phyloP scores from a whole-genome alignment of 2,113 vertebrate genomes.

The Accipiter cooperii region DNA sequence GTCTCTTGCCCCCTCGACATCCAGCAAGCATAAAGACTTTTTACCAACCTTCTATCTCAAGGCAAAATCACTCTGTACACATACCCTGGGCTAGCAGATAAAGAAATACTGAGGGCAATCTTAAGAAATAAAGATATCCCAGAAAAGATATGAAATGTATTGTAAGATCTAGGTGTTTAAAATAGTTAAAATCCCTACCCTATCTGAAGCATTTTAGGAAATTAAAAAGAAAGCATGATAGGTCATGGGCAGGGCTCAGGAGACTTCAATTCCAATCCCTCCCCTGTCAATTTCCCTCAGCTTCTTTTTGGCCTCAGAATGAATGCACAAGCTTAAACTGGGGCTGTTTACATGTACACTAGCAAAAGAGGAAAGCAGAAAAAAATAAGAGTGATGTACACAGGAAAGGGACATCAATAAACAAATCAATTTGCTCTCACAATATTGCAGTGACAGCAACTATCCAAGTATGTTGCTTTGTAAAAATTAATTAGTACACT shows the following conservation, averaged over 20 bases:
- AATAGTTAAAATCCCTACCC: neutral
- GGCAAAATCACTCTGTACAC: neutral
- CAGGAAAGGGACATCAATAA: neutral
- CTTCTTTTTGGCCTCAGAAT: neutral
- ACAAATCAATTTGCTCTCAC: neutral
- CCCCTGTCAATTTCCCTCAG: neutral
- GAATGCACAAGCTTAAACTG: neutral
- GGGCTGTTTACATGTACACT: neutral
- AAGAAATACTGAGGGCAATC: neutral
- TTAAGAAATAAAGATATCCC: neutral
- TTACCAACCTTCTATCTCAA: neutral
- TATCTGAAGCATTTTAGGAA: neutral
- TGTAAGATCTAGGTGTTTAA: neutral
- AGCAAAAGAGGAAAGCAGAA: neutral
- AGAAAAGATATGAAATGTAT: neutral
- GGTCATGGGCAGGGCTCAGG: neutral
- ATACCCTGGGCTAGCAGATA: neutral
- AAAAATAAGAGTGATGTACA: neutral
- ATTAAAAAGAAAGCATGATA: neutral
- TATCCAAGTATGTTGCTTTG: neutral
- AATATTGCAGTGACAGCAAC: neutral
- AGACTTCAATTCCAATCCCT: neutral
- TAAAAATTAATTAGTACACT: neutral
- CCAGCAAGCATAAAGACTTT: neutral
- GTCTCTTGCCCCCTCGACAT: neutral